These are phyloP conservation scores for Caerostris darwini DNA, from an alignment of 1,140 invertebrate species.

Conservation along the genomic window DNA sequence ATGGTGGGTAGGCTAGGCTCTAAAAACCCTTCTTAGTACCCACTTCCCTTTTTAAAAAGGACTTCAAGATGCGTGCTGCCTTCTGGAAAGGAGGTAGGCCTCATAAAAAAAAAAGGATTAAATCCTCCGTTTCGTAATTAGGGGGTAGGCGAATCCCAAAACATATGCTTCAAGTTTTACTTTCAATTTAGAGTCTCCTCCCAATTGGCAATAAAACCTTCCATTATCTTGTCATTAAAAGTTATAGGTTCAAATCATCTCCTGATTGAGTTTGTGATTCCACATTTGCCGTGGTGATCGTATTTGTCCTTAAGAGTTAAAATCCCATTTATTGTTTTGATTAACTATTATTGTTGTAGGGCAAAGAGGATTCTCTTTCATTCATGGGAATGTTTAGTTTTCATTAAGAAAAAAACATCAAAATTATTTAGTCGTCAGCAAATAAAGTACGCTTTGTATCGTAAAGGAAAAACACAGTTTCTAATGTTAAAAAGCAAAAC, in stretches of 20 bases:
- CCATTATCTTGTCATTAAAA: conserved; percentile 49
- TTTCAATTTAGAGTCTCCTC: conserved; percentile 29
- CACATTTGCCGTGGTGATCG: no score
- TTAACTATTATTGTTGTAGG: no score
- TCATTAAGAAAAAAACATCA: no score
- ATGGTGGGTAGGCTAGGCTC: background rate
- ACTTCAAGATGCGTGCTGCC: background rate
- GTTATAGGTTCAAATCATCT: background rate
- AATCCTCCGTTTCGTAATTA: conserved; percentile 28
- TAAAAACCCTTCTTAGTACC: background rate
- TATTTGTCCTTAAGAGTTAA: no score
- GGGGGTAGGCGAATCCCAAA: background rate
- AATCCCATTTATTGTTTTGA: no score
- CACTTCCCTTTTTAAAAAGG: background rate
- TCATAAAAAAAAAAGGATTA: conserved; percentile 52
- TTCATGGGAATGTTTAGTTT: no score
- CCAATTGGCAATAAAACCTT: background rate
- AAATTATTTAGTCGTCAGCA: no score
- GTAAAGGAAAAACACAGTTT: no score
- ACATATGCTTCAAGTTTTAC: conserved; percentile 47
- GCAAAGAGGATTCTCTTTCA: no score
- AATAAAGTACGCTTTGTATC: no score
- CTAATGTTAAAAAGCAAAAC: no score
- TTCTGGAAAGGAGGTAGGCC: background rate
- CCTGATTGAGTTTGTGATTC: no score